Evolutionary conservation across 2,888 invertebrate genomes (phyloP).

Genomic region (Notodonta dromedarius): DNA sequence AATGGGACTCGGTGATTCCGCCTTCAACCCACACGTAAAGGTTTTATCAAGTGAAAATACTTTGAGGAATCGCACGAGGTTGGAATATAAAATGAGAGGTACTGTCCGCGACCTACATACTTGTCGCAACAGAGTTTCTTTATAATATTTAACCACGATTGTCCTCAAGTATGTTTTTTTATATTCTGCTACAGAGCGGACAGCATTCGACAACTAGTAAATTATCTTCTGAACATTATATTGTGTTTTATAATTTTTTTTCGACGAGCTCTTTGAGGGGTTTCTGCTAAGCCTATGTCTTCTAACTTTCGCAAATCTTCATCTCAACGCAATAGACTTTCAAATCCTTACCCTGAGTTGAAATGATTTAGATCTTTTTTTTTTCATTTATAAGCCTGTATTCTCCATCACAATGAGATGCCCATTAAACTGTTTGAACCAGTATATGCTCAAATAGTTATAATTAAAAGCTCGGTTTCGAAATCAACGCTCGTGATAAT

Average conservation of each 20-base stretch:
- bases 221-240: too few relatives aligned
- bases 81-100: not conserved
- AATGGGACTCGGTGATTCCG: not conserved
- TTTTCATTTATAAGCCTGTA: not conserved
- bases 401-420: not conserved
- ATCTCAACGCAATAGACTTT: too few relatives aligned
- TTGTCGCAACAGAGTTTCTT: not conserved
- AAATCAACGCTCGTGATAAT: not conserved
- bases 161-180: too few relatives aligned
- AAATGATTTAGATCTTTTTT: too few relatives aligned
- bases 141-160: not conserved
- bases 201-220: too few relatives aligned
- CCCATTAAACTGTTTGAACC: not conserved
- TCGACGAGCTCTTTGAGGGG: too few relatives aligned
- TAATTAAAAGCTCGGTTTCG: not conserved
- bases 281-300: too few relatives aligned
- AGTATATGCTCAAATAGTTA: not conserved
- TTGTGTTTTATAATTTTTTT: too few relatives aligned
- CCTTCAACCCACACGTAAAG: not conserved
- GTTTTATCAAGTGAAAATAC: not conserved
- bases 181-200: too few relatives aligned
- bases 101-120: constrained; percentile 2
- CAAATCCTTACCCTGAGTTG: too few relatives aligned
- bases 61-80: not conserved
- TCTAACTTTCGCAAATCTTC: too few relatives aligned